A percentile compares a stretch with the other conserved stretches of the same genome.
Evolutionary conservation across 2,113 vertebrate species (phyloP).

Genomic region (Dicrurus megarhynchus): DNA sequence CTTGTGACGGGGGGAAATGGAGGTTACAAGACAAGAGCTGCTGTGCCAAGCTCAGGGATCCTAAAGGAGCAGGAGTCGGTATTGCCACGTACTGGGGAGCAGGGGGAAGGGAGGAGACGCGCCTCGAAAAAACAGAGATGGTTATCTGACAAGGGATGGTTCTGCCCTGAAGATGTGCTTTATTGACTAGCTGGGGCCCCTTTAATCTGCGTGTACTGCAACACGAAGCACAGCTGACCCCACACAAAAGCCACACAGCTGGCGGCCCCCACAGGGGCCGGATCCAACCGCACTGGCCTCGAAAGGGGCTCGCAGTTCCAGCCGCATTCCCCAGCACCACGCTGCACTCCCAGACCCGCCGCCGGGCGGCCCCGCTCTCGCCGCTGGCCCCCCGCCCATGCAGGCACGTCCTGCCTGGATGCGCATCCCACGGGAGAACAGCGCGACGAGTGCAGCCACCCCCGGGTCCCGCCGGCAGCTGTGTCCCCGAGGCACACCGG

Average conservation of each 20-base stretch:
- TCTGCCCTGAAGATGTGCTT: background rate
- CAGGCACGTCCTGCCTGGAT: background rate
- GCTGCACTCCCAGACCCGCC: background rate
- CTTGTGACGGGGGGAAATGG: slow-evolving; percentile 18
- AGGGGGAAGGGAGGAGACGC: background rate
- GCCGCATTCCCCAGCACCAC: background rate
- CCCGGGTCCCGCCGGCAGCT: background rate
- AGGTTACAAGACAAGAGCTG: slow-evolving; percentile 4
- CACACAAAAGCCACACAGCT: background rate
- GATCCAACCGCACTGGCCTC: background rate
- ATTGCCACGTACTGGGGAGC: background rate
- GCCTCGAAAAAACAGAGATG: background rate
- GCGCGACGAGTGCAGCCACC: background rate
- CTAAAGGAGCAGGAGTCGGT: background rate
- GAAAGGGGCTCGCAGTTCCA: background rate
- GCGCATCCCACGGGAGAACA: background rate
- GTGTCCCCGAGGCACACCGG: background rate
- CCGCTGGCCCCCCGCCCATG: background rate
- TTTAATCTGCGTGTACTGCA: background rate
- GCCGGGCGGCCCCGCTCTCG: background rate
- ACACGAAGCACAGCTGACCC: background rate
- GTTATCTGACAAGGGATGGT: background rate
- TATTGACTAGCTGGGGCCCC: background rate
- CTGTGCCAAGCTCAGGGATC: background rate
- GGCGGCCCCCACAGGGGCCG: background rate